Conservation (phyloP, 2,797 vertebrate genomes). For the Epinephelus awoara region DNA sequence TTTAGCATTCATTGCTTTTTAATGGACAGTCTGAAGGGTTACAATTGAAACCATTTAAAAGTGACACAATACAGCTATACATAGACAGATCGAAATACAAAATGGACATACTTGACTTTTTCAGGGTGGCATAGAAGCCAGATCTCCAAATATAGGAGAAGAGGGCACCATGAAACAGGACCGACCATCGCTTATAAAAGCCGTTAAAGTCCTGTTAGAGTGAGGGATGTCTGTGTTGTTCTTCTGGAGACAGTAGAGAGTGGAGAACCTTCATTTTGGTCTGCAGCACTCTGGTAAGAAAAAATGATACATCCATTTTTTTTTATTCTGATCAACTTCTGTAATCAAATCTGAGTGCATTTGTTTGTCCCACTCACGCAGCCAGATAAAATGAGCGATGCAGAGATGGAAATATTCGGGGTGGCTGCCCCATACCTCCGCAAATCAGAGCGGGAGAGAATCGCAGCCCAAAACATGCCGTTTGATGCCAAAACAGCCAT, state of each 20-base stretch:
- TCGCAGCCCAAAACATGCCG: slow-evolving; percentile 86
- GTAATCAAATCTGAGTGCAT: accelerated
- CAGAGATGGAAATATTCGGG: slow-evolving; percentile 87
- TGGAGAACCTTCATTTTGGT: background rate
- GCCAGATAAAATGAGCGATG: slow-evolving; percentile 71
- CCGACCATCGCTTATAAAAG: slow-evolving; percentile 64
- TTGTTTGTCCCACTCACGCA: background rate
- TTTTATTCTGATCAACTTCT: background rate
- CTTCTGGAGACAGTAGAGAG: slow-evolving; percentile 13
- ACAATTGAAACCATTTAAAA: slow-evolving; percentile 72
- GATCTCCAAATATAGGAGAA: slow-evolving; percentile 74
- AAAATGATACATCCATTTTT: background rate
- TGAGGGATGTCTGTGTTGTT: slow-evolving; percentile 38
- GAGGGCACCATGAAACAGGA: slow-evolving; percentile 19
- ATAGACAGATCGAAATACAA: slow-evolving; percentile 68
- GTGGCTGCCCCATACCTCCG: slow-evolving; percentile 87
- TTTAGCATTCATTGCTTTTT: slow-evolving; percentile 79
- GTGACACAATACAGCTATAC: slow-evolving; percentile 74
- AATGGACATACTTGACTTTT: slow-evolving; percentile 64
- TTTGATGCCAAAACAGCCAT: slow-evolving; percentile 91
- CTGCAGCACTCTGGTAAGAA: slow-evolving; percentile 44
- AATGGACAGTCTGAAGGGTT: slow-evolving; percentile 67
- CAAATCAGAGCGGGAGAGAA: slow-evolving; percentile 88
- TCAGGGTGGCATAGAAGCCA: slow-evolving; percentile 46
- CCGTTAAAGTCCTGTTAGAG: slow-evolving; percentile 48